Evolutionary conservation across 2,797 vertebrate genomes (phyloP), one percentile per base, ranked within the genome.

Genomic region (Luscinia megarhynchos): DNA sequence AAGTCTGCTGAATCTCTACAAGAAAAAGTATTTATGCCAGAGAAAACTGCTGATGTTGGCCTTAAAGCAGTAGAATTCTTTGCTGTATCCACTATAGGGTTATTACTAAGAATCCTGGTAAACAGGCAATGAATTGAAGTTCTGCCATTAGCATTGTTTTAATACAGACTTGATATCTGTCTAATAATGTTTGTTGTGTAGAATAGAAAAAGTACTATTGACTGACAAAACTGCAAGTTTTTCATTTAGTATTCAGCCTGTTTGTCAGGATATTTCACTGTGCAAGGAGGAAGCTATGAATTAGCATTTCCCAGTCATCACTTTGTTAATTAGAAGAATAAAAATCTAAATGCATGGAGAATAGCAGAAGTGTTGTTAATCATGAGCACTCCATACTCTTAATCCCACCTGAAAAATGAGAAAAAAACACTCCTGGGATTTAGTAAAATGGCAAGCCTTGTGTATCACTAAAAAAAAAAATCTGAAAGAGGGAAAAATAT

Each of bases 11-110:
- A 96, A 69, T 91, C 20, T 94, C 89, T 93, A 57, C 67, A 54
- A 87, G 87, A 55, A 67, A 69, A 76, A 72, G 45, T 79, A 21
- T 15, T 88, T 64, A 46, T 86, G 40, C 81, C 82, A 90, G 91
- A 69, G 70, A 83, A 96, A 94, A 84, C 30, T 95, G 73, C 89
- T 92, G 41, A 81, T 87, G 53, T 80, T 87, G 38, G 34, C 64
- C 58, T 84, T 91, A 80, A 74, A 95, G 36, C 29, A 78, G 34
- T 43, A 54, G 59, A 74, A 54, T 76, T 90, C 38, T 84, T 85
- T 22, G 34, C 23, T 72, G 29, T 74, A 53, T 87, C 89, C 74
- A 90, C 59, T 68, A 6, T 43, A 26, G 53, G 21, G 22, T 93
- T 89, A 46, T 62, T 93, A 23, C 38, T 55, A 18, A 79, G 45